These are phyloP conservation scores for Quadriops clusia DNA, from an alignment of 2,888 invertebrate species.

Conservation along the genomic window DNA sequence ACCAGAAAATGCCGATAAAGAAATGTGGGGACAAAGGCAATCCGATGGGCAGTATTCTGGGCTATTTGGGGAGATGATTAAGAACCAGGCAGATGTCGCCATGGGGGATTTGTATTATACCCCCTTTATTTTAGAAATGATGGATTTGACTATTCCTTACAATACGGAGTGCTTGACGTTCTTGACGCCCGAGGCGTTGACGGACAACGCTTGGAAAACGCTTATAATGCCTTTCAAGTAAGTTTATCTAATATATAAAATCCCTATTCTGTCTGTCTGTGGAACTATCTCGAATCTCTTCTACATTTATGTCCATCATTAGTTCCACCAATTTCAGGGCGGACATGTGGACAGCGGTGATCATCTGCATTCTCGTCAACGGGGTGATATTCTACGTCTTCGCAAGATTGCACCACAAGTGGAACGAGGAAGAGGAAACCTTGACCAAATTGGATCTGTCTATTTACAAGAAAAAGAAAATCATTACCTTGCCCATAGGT, in stretches of 20 bases:
- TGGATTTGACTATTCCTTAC: conserved; percentile 67
- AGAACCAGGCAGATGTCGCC: conserved; percentile 56
- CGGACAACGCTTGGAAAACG: conserved; percentile 76
- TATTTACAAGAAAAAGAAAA: conserved; percentile 18
- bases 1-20: conserved; percentile 44
- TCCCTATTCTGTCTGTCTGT: background rate
- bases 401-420: conserved; percentile 45
- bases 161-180: conserved; percentile 77
- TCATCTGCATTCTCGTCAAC: conserved; percentile 53
- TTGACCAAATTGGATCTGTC: conserved; percentile 2
- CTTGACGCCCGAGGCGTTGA: conserved; percentile 66
- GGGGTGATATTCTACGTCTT: conserved; percentile 54
- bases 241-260: conserved; percentile 19
- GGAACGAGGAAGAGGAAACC: conserved; percentile 20
- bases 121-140: conserved; percentile 50
- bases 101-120: conserved; percentile 70
- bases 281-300: background rate
- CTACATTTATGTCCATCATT: conserved; percentile 7
- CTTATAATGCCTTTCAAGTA: conserved; percentile 70
- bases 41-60: conserved; percentile 58
- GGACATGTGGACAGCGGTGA: conserved; percentile 63
- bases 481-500: conserved; percentile 22
- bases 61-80: conserved; percentile 59
- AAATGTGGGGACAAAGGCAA: conserved; percentile 56
- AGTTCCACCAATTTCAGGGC: conserved; percentile 30